A percentile compares a stretch with the other conserved stretches of the same genome.
These are phyloP conservation scores for Eulemur albifrons DNA, from an alignment of 2,797 vertebrate genomes.

Conservation along the genomic window DNA sequence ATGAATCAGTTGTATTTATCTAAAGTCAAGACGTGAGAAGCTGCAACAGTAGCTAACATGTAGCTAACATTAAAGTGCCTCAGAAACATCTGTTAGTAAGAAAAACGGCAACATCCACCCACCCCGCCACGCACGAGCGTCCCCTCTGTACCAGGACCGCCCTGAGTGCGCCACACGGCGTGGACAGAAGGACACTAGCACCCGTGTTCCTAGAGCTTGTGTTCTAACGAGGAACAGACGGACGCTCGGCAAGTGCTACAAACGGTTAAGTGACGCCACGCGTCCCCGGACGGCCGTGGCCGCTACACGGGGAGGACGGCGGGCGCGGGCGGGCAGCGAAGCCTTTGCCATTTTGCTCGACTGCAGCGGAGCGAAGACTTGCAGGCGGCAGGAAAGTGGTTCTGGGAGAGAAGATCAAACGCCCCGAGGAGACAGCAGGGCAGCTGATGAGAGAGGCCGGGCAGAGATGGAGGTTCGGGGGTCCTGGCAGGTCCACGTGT, in stretches of 20 bases:
- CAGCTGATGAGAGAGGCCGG: background rate
- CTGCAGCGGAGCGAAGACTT: rapidly evolving
- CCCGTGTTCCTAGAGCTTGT: background rate
- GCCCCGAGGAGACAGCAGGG: background rate
- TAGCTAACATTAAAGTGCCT: background rate
- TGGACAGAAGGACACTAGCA: background rate
- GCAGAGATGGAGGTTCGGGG: background rate
- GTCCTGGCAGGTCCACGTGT: background rate
- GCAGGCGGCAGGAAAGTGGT: background rate
- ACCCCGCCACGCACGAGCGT: background rate
- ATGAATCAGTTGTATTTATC: background rate
- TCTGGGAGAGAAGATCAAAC: too few relatives aligned
- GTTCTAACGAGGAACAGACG: background rate
- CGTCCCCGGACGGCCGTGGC: too few relatives aligned
- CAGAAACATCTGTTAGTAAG: background rate
- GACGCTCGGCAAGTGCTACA: too few relatives aligned
- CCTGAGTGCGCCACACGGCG: background rate
- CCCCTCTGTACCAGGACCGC: background rate
- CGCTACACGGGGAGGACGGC: rapidly evolving
- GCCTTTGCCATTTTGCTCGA: background rate
- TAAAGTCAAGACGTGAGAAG: background rate
- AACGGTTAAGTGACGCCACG: rapidly evolving
- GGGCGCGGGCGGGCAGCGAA: background rate
- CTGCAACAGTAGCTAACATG: too few relatives aligned
- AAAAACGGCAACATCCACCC: background rate